phyloP scores from a whole-genome alignment of 1,140 invertebrate species.

The Anthonomus grandis region DNA sequence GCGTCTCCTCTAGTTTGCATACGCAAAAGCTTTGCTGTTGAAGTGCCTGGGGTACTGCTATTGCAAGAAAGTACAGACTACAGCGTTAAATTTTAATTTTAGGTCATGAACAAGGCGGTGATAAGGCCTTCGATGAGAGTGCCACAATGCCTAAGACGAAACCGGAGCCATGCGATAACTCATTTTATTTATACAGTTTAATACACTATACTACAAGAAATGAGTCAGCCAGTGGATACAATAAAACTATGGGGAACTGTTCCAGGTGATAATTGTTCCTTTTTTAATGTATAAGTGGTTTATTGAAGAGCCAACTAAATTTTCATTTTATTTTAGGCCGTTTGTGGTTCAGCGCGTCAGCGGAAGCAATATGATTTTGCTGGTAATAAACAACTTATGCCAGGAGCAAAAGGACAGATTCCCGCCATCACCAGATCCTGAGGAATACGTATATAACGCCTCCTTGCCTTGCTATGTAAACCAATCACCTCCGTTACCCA shows the following conservation, averaged over 20 bases:
- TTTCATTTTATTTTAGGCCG: conserved; percentile 53
- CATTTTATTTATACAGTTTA: conserved; percentile 55
- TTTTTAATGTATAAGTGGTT: conserved; percentile 3
- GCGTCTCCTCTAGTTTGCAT: too few relatives aligned
- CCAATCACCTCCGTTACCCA: conserved; percentile 39
- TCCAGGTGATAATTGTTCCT: conserved; percentile 28
- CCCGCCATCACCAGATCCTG: conserved; percentile 35
- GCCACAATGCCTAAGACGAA: conserved; percentile 62
- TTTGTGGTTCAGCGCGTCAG: conserved; percentile 81
- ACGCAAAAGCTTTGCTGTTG: too few relatives aligned
- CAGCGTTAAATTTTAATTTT: too few relatives aligned
- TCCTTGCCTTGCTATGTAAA: conserved; percentile 47
- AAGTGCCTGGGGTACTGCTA: too few relatives aligned
- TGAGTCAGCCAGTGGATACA: conserved; percentile 39
- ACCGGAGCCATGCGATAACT: conserved; percentile 74
- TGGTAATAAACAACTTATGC: conserved; percentile 74
- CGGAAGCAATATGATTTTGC: conserved; percentile 77
- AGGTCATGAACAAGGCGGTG: conserved; percentile 3
- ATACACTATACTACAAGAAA: conserved; percentile 41
- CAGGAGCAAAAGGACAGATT: conserved; percentile 39
- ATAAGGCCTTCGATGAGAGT: conserved; percentile 24
- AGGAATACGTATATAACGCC: conserved; percentile 43
- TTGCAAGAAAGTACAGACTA: too few relatives aligned
- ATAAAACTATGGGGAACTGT: conserved; percentile 42
- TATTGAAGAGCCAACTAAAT: background rate